Evolutionary conservation across 1,140 invertebrate species (phyloP).

Genomic region (Cydia pomonella): DNA sequence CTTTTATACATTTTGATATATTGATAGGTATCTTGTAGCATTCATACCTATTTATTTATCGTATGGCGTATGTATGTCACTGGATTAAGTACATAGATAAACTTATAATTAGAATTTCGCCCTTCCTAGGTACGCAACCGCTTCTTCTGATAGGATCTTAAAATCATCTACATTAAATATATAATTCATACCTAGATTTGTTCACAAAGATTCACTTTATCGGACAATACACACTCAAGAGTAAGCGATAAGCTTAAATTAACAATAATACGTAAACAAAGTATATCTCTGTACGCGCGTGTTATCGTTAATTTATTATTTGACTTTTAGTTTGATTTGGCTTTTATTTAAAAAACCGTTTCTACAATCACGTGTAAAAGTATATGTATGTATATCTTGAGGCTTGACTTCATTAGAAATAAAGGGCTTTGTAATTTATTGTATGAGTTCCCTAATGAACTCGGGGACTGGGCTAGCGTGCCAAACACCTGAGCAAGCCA

Average conservation of each 20-base stretch:
- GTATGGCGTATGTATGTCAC: too few relatives aligned
- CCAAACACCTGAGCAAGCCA: conserved; percentile 14
- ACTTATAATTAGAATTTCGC: too few relatives aligned
- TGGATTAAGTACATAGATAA: too few relatives aligned
- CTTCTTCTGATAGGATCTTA: too few relatives aligned
- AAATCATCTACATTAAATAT: too few relatives aligned
- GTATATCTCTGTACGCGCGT: background rate
- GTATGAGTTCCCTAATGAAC: background rate
- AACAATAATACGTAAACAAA: background rate
- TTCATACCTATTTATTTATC: too few relatives aligned
- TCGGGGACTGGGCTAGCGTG: conserved; percentile 1
- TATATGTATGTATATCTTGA: too few relatives aligned
- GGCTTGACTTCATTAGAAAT: background rate
- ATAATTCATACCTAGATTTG: background rate
- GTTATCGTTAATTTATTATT: background rate
- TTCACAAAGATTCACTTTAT: background rate
- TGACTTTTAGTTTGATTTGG: background rate
- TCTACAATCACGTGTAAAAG: background rate
- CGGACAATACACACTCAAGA: background rate
- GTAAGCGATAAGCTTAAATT: background rate
- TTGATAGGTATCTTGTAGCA: too few relatives aligned
- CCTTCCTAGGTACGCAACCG: too few relatives aligned
- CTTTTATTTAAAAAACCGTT: background rate
- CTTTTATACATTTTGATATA: background rate
- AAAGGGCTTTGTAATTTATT: background rate